Percentiles rank a stretch among this genome's conserved stretches.
Conservation (phyloP, 35 echinoderm and acorn worm genomes). For the Holothuria glaberrima region DNA sequence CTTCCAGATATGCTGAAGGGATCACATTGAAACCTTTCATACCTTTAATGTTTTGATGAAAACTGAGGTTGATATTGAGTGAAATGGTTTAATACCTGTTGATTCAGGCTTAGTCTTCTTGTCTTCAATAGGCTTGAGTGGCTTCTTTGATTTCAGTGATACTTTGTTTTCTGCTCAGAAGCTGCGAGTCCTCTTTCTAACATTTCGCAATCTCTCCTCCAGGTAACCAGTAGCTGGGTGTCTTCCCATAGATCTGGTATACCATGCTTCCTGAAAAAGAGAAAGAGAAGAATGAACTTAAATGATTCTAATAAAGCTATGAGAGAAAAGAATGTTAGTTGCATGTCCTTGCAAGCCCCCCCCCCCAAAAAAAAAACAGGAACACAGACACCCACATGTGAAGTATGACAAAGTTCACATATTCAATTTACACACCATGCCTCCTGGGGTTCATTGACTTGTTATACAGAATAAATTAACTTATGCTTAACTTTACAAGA, state of each 20-base stretch:
- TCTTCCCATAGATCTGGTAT: slow-evolving; percentile 1
- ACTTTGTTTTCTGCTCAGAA: neutral
- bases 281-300: neutral
- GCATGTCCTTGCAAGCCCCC: too few relatives aligned
- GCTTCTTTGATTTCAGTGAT: neutral
- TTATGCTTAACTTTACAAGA: too few relatives aligned
- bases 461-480: too few relatives aligned
- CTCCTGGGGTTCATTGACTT: too few relatives aligned
- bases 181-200: slow-evolving; percentile 5
- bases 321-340: too few relatives aligned
- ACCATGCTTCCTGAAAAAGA: slow-evolving; percentile 25
- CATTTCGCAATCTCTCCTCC: slow-evolving; percentile 23
- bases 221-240: slow-evolving; percentile 27
- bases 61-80: neutral
- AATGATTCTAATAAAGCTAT: too few relatives aligned
- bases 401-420: too few relatives aligned
- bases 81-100: slow-evolving; percentile 22
- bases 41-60: neutral
- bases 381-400: too few relatives aligned
- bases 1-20: too few relatives aligned
- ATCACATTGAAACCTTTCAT: slow-evolving; percentile 7
- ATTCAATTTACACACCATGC: too few relatives aligned
- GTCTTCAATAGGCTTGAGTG: neutral
- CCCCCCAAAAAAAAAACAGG: too few relatives aligned
- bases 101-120: neutral